These are phyloP conservation scores for Amyelois transitella DNA, from an alignment of 1,140 invertebrate genomes.

Conservation along the genomic window DNA sequence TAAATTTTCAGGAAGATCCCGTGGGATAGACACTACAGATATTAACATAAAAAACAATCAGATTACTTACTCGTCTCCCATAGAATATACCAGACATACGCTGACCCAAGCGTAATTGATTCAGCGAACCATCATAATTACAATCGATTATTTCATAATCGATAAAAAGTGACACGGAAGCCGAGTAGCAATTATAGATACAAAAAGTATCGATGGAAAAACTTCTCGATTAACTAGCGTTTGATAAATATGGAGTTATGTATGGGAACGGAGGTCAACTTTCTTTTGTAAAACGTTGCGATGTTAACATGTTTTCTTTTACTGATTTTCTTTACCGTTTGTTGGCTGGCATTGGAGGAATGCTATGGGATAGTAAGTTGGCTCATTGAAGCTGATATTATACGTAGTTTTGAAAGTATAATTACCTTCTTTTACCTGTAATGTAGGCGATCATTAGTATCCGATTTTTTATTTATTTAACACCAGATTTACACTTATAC, in stretches of 20 bases:
- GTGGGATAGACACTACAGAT: neutral
- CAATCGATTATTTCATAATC: conserved; percentile 38
- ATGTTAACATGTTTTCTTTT: conserved; percentile 11
- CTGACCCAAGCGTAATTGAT: conserved; percentile 31
- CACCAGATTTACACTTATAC: too few relatives aligned
- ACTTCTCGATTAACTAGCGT: conserved; percentile 15
- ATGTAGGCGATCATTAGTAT: too few relatives aligned
- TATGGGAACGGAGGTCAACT: conserved; percentile 51
- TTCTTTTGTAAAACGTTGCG: conserved; percentile 27
- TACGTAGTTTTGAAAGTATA: too few relatives aligned
- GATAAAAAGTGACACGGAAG: conserved; percentile 57
- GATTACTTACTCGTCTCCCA: conserved; percentile 10
- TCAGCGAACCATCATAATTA: conserved; percentile 39
- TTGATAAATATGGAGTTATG: conserved; percentile 39
- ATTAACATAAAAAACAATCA: conserved; percentile 8
- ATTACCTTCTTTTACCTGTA: too few relatives aligned
- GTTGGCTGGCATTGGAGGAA: neutral
- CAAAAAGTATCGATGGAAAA: conserved; percentile 39
- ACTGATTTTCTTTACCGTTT: neutral
- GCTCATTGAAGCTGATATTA: too few relatives aligned
- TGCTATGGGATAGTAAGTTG: neutral
- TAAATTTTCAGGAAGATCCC: neutral
- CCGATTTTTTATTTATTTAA: too few relatives aligned
- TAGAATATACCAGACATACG: neutral
- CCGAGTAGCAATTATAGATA: conserved; percentile 32